A percentile compares a stretch with the other conserved stretches of the same genome.
phyloP scores from a whole-genome alignment of 92 coral and sea anemone genomes.

The Galaxea fascicularis region DNA sequence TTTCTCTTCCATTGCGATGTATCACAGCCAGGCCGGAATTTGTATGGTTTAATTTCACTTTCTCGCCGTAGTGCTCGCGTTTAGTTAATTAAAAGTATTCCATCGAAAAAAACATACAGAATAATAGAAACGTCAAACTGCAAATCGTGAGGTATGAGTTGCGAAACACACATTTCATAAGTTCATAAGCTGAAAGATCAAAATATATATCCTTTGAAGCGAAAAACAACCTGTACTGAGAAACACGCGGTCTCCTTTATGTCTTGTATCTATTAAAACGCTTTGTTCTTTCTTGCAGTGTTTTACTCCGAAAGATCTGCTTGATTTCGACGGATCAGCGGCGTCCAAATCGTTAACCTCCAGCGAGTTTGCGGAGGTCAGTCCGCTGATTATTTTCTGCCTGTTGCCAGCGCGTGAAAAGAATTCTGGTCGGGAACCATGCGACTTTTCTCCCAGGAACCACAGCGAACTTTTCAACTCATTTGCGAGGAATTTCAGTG shows the following conservation, averaged over 20 bases:
- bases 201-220: too few relatives aligned
- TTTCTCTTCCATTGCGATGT: too few relatives aligned
- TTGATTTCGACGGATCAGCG: constrained; percentile 17
- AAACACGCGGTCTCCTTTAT: not conserved
- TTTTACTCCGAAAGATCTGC: constrained; percentile 50
- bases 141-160: not conserved
- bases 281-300: constrained; percentile 38
- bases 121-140: not conserved
- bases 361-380: constrained; percentile 40
- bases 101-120: not conserved
- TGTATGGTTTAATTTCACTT: too few relatives aligned
- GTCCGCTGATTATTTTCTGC: constrained; percentile 61
- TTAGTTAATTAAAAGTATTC: not conserved
- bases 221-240: too few relatives aligned
- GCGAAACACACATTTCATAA: too few relatives aligned
- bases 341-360: constrained; percentile 31
- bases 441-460: constrained; percentile 48
- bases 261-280: not conserved
- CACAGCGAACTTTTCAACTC: constrained; percentile 69
- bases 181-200: too few relatives aligned
- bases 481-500: constrained; percentile 44
- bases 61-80: too few relatives aligned
- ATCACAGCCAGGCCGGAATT: too few relatives aligned
- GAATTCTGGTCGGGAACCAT: constrained; percentile 48
- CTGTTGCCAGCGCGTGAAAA: constrained; percentile 62